Evolutionary conservation across 2,888 invertebrate species (phyloP), one percentile per base, ranked within the genome.

Genomic region (Clusia tigrina): DNA sequence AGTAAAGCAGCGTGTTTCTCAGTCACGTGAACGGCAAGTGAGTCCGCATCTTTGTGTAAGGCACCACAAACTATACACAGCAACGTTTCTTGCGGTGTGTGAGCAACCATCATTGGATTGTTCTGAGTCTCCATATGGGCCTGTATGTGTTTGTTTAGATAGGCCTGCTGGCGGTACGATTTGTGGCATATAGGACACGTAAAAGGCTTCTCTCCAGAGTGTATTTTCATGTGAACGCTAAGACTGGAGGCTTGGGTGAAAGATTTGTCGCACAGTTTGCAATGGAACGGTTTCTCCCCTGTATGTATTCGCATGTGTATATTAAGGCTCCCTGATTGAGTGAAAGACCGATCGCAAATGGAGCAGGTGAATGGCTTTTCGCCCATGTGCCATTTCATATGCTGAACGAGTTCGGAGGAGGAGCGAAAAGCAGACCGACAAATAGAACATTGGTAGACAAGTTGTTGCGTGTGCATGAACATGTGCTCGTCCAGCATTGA

Each of bases 381-480:
- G 12, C 85, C 85, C 73, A 84, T 82, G 60, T 85, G 85, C 20
- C 78, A 78, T 63, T 84, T 84, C 82, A 84, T 84, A 66, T 85
- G 85, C 66, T 84, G 84, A 42, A 84, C 84, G 57, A 84, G 67
- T 68, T 83, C 82, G n/a, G 81, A 81, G 22, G 83, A 81, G 67
- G 79, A 79, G 23, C 81, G 78, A 67, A 83, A 84, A 6, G 81
- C 80, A 53, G 72, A 72, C 2, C 80, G 77, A 57, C 83, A 83
- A 66, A 85, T 81, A 32, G 81, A 78, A 60, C 82, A 82, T 71
- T 85, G 81, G 68, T 82, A 82, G 5, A 85, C 77, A 69, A 82
- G 71, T 67, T 83, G 77, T 65, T 80, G 81, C 3, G 81, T 80
- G 67, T 85, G 85, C 71, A 83, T 78, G 2, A 80, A 77, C 78